Percentiles rank a stretch among this genome's conserved stretches.
phyloP scores from a whole-genome alignment of 2,113 vertebrate genomes.

The Corythaeola cristata region DNA sequence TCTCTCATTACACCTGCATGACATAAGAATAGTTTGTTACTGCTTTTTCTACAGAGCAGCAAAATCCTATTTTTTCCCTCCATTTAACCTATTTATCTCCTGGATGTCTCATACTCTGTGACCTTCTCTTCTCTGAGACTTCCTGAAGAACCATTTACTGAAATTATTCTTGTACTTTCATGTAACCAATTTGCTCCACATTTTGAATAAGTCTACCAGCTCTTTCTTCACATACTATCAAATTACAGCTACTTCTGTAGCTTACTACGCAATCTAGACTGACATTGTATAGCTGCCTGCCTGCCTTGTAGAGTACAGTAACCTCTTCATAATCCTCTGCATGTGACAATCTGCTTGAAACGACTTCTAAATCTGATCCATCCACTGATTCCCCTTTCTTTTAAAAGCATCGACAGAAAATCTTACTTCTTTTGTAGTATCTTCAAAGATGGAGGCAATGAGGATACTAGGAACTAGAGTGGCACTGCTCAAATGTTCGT shows the following conservation, averaged over 20 bases:
- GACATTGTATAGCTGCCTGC: not conserved
- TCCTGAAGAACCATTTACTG: conserved; percentile 5
- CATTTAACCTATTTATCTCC: not conserved
- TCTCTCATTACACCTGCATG: not conserved
- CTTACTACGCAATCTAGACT: not conserved
- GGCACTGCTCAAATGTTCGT: not conserved
- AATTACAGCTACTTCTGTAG: not conserved
- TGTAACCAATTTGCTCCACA: not conserved
- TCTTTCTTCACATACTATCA: not conserved
- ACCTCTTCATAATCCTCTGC: not conserved
- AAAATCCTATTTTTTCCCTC: not conserved
- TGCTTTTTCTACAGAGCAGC: not conserved
- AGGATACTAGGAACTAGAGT: not conserved
- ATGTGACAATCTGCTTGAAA: not conserved
- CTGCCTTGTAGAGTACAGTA: not conserved
- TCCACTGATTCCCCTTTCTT: not conserved
- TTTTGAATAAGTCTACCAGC: not conserved
- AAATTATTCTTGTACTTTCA: not conserved
- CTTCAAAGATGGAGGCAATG: not conserved
- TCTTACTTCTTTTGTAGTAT: not conserved
- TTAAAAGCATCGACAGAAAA: not conserved
- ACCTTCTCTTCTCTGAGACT: not conserved
- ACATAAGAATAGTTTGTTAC: not conserved
- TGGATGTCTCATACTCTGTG: not conserved
- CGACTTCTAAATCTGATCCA: not conserved